Evolutionary conservation across 1,140 invertebrate genomes (phyloP), one percentile per base, ranked within the genome.

Genomic region (Drosophila suzukii): DNA sequence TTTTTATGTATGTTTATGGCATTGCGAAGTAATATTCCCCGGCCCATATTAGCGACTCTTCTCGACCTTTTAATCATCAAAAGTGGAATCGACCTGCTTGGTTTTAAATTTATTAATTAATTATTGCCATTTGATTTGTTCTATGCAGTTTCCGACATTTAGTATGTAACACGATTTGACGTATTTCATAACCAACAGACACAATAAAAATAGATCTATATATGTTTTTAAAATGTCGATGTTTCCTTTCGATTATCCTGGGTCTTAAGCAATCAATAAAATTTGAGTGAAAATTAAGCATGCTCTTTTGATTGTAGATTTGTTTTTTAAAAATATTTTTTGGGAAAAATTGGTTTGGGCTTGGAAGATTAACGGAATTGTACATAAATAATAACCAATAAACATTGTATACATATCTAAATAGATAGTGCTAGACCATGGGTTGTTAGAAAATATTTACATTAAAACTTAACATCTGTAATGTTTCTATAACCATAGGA

Each of bases 131-230:
- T 67, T 76, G 20, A 76, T 66, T 75, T 39, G 46, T 65, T 75
- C 55, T 43, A 54, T 57, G 74, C 73, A 58, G 73, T 76, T 76
- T 76, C 49, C 54, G 46, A 76, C 73, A 59, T 75, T 59, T 76
- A 76, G 73, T 67, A 58, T 66, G 43, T 76, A 76, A 76, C 55
- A 32, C 49, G 43, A 76, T 67, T 75, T 76, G 73, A 76, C 73
- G 62, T 78, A 85, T 72, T 88, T 85, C 59, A 82, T 81, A 85
- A 81, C 81, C 78, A 75, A 67, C 84, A 85, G 61, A 88, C 76
- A 85, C 78, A 85, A 85, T 85, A 85, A 85, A 78, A 65, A 62
- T 84, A 84, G 82, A 71, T 71, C 66, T 84, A 84, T 78, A 78
- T 82, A 86, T 82, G 67, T 86, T 81, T 78, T 78, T 82, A 72